A percentile compares a stretch with the other conserved stretches of the same genome.
Evolutionary conservation across 2,888 invertebrate genomes (phyloP).

Genomic region (Diploptera punctata): DNA sequence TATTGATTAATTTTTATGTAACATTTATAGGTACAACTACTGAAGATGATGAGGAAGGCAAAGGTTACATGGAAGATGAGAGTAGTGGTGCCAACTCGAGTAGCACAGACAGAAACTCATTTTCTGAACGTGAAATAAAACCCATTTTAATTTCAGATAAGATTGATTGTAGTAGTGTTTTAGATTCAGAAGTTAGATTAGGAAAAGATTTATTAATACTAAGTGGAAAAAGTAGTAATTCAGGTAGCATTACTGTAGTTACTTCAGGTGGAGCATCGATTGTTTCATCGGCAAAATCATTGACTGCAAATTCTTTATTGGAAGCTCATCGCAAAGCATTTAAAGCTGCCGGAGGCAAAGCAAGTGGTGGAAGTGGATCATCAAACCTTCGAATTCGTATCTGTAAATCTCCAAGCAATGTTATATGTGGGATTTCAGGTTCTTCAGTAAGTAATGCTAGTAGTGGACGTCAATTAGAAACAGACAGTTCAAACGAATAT

Average conservation of each 20-base stretch:
- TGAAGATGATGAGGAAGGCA: constrained; percentile 35
- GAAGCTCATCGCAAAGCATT: constrained; percentile 44
- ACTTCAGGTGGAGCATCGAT: constrained; percentile 1
- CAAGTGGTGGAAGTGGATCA: constrained; percentile 11
- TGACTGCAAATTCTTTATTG: constrained; percentile 31
- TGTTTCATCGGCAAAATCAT: constrained; percentile 23
- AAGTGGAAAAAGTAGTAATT: constrained; percentile 1
- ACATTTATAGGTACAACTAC: constrained; percentile 50
- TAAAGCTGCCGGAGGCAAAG: constrained; percentile 44
- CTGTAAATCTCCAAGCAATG: constrained; percentile 43
- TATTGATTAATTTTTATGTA: no score
- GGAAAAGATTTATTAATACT: not conserved
- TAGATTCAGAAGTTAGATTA: not conserved
- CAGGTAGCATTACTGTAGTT: not conserved
- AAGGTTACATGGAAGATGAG: constrained; percentile 33
- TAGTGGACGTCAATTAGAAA: constrained; percentile 51
- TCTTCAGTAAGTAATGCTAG: not conserved
- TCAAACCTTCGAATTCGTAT: constrained; percentile 42
- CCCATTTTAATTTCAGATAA: not conserved
- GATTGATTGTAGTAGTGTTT: not conserved
- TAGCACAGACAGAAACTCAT: constrained; percentile 22
- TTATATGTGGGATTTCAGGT: not conserved
- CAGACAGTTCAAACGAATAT: constrained; percentile 61
- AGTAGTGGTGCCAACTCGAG: constrained; percentile 22
- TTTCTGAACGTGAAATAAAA: constrained; percentile 25